Evolutionary conservation across 2,113 vertebrate genomes (phyloP).

Genomic region (Pedionomus torquatus): DNA sequence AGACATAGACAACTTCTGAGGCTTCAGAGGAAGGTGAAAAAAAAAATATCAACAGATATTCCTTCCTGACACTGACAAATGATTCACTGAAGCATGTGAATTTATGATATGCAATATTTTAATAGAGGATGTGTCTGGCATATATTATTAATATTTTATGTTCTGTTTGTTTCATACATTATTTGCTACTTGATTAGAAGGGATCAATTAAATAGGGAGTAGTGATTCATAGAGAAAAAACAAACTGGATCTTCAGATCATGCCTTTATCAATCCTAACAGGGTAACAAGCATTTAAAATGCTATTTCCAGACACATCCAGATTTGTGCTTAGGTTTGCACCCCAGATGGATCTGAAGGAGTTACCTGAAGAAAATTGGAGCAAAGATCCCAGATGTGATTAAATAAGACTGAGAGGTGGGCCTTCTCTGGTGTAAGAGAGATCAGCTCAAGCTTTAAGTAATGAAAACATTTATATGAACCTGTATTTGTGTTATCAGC

Average conservation of each 20-base stretch:
- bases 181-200: not conserved
- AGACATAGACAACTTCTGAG: not conserved
- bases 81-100: not conserved
- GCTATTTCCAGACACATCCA: not conserved
- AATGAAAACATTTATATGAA: not conserved
- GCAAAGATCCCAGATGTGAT: not conserved
- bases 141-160: not conserved
- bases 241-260: not conserved
- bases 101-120: not conserved
- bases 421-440: not conserved
- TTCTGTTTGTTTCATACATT: not conserved
- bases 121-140: not conserved
- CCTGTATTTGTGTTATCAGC: not conserved
- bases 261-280: not conserved
- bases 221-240: not conserved
- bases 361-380: not conserved
- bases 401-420: not conserved
- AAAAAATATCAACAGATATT: not conserved
- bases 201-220: not conserved
- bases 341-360: not conserved
- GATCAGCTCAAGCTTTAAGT: not conserved
- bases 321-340: not conserved
- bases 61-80: not conserved
- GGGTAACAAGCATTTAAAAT: not conserved
- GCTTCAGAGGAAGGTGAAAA: not conserved